These are phyloP conservation scores for Cebidichthys violaceus DNA, from an alignment of 2,113 vertebrate species.

Conservation along the genomic window DNA sequence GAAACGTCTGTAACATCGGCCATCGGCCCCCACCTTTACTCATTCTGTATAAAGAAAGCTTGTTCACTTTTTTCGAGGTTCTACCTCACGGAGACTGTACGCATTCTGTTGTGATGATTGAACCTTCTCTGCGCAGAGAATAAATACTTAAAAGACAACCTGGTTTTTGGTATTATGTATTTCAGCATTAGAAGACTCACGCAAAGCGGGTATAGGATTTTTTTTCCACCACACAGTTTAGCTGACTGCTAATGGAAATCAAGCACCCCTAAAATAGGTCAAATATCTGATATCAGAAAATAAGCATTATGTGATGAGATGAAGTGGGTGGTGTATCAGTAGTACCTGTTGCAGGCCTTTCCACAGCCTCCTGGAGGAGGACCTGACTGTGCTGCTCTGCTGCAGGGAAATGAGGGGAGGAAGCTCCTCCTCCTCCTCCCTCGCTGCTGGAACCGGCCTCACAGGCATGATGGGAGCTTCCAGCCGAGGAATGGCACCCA, in stretches of 20 bases:
- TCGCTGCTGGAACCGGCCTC: not conserved
- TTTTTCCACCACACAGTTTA: too few relatives aligned
- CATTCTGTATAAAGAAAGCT: too few relatives aligned
- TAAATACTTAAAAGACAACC: too few relatives aligned
- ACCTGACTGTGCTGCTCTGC: constrained; percentile 9
- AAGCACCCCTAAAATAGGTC: not conserved
- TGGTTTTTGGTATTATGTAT: too few relatives aligned
- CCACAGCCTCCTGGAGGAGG: constrained; percentile 63
- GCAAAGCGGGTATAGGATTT: too few relatives aligned
- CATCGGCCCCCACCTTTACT: too few relatives aligned
- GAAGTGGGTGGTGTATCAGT: not conserved
- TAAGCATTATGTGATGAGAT: not conserved
- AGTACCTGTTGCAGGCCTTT: constrained; percentile 73
- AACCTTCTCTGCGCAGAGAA: too few relatives aligned
- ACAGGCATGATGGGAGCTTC: not conserved
- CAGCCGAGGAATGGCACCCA: not conserved
- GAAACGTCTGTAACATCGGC: too few relatives aligned
- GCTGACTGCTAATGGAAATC: not conserved
- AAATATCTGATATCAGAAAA: not conserved
- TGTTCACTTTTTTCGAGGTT: too few relatives aligned
- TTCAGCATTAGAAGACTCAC: too few relatives aligned
- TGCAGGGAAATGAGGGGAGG: constrained; percentile 16
- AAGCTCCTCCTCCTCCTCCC: not conserved
- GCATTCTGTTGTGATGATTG: too few relatives aligned
- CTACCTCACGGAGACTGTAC: too few relatives aligned